A percentile compares a stretch with the other conserved stretches of the same genome.
These are phyloP conservation scores for Epinephelus coioides DNA, from an alignment of 2,797 vertebrate species.

Conservation along the genomic window DNA sequence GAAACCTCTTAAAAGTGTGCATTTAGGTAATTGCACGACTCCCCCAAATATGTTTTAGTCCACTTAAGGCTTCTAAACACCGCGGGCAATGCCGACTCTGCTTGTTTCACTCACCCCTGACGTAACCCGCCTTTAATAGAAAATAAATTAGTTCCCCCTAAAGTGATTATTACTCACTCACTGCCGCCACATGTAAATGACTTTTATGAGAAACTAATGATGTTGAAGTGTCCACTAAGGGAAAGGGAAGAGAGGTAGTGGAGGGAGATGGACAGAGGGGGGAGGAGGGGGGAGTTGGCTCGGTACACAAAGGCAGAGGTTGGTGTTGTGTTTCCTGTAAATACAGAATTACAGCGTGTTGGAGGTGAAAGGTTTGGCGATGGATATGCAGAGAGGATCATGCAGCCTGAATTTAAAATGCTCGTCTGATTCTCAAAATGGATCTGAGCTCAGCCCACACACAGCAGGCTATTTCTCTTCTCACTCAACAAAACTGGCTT, in stretches of 20 bases:
- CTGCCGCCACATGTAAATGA: conserved; percentile 83
- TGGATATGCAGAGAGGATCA: conserved; percentile 75
- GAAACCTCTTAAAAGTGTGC: conserved; percentile 82
- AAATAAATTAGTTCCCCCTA: conserved; percentile 83
- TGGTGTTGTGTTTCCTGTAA: conserved; percentile 81
- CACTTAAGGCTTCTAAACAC: conserved; percentile 79
- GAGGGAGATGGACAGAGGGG: conserved; percentile 63
- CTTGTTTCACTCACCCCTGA: conserved; percentile 79
- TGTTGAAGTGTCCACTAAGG: conserved; percentile 77
- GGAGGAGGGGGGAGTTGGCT: conserved; percentile 41
- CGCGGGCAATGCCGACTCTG: conserved; percentile 70
- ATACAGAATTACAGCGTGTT: conserved; percentile 77
- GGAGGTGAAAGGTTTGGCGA: conserved; percentile 73
- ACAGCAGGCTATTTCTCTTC: conserved; percentile 44
- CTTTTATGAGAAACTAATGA: conserved; percentile 85
- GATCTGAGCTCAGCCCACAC: conserved; percentile 74
- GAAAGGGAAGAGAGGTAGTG: conserved; percentile 54
- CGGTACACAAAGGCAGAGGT: conserved; percentile 73
- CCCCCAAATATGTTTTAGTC: conserved; percentile 80
- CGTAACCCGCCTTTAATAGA: conserved; percentile 79
- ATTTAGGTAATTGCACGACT: conserved; percentile 84
- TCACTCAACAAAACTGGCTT: conserved; percentile 12
- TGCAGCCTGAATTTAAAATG: conserved; percentile 72
- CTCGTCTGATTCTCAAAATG: conserved; percentile 78
- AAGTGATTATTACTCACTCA: conserved; percentile 84